Percentiles rank a stretch among this genome's conserved stretches.
Evolutionary conservation across 1,140 invertebrate species (phyloP).

Genomic region (Anthonomus grandis): DNA sequence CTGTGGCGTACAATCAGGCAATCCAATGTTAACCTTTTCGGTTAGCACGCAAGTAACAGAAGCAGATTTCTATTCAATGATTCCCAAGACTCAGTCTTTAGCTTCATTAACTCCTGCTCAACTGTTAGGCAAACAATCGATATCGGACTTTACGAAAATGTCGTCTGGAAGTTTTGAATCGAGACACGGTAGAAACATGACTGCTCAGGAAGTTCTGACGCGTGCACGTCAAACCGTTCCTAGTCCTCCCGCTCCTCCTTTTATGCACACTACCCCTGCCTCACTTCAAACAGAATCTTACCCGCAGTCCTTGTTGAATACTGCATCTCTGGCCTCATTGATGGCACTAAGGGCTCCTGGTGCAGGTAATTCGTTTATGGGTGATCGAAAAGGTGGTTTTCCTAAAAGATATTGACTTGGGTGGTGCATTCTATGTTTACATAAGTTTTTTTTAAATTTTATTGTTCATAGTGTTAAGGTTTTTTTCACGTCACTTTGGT

Average conservation of each 20-base stretch:
- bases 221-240: neutral
- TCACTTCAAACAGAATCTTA: neutral
- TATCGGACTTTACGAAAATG: neutral
- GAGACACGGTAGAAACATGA: neutral
- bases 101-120: conserved; percentile 42
- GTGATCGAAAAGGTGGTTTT: conserved; percentile 1
- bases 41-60: conserved; percentile 33
- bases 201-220: neutral
- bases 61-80: conserved; percentile 28
- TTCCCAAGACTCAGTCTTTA: conserved; percentile 38
- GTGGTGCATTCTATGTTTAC: too few relatives aligned
- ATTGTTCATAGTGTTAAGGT: too few relatives aligned
- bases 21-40: conserved; percentile 15
- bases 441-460: too few relatives aligned
- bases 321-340: neutral
- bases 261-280: neutral
- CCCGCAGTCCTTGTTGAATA: neutral
- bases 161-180: neutral
- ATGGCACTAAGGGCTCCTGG: neutral
- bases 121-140: conserved; percentile 29
- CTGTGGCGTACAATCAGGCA: conserved; percentile 22
- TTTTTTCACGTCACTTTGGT: too few relatives aligned
- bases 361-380: neutral
- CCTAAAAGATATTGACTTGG: neutral
- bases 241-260: neutral